Conservation (phyloP, 30 jellyfish, hydroid and myxozoan species). For the Chrysaora quinquecirrha region DNA sequence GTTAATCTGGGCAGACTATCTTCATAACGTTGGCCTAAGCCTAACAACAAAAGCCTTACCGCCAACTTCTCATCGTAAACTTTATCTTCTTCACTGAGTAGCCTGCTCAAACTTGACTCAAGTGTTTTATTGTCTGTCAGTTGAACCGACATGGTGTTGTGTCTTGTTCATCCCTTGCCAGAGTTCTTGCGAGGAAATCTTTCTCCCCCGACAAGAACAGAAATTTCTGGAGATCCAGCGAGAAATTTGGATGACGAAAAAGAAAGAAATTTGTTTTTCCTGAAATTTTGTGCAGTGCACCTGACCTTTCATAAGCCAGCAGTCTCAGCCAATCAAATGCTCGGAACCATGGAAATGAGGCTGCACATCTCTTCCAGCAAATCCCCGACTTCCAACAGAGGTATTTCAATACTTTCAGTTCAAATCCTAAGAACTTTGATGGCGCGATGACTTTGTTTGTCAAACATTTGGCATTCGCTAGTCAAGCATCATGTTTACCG, state of each 20-base stretch:
- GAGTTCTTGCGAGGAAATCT: slow-evolving; percentile 43
- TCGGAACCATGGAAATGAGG: too few species aligned
- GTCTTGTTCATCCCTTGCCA: slow-evolving; percentile 61
- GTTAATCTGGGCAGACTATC: too few species aligned
- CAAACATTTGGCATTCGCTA: too few species aligned
- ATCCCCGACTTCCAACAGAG: too few species aligned
- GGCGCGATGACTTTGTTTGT: too few species aligned
- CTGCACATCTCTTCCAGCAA: too few species aligned
- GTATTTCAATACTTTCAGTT: too few species aligned
- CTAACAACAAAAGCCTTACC: too few species aligned
- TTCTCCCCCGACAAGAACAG: slow-evolving; percentile 46
- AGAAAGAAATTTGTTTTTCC: neutral
- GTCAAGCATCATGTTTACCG: too few species aligned
- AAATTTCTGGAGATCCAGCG: neutral
- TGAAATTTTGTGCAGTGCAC: neutral
- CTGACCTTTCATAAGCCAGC: neutral
- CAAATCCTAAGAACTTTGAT: too few species aligned
- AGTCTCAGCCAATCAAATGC: neutral
- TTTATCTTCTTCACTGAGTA: slow-evolving; percentile 37
- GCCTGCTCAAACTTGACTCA: slow-evolving; percentile 31
- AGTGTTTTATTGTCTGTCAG: slow-evolving; percentile 37
- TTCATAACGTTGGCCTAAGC: slow-evolving; percentile 19
- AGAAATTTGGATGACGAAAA: neutral
- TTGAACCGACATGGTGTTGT: slow-evolving; percentile 52
- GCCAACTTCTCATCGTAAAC: slow-evolving; percentile 39